These are phyloP conservation scores for Peromyscus melanophrys DNA, from an alignment of 2,797 vertebrate genomes.

Conservation along the genomic window DNA sequence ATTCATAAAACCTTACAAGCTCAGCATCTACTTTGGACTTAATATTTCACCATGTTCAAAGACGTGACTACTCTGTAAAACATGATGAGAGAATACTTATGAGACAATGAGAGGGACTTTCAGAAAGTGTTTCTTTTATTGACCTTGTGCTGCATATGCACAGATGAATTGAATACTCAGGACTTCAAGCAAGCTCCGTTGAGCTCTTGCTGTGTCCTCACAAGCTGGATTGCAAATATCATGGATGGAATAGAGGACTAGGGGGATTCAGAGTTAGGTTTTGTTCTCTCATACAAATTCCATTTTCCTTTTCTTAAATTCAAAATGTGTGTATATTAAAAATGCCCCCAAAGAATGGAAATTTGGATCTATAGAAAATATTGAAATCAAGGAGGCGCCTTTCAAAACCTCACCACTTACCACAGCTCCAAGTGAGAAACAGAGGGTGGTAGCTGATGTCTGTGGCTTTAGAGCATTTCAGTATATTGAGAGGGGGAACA, in stretches of 20 bases:
- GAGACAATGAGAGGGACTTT: neutral
- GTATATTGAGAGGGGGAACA: neutral
- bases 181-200: neutral
- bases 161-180: neutral
- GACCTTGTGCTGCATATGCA: neutral
- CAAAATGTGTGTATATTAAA: conserved; percentile 10
- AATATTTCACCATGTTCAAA: neutral
- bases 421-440: neutral
- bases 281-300: neutral
- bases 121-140: neutral
- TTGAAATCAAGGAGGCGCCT: neutral
- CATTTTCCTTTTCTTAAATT: neutral
- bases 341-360: neutral
- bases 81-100: neutral
- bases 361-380: conserved; percentile 8
- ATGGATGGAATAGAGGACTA: neutral
- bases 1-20: neutral
- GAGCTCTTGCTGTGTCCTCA: neutral
- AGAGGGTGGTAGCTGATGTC: neutral
- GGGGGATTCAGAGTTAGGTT: neutral
- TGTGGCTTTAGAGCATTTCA: neutral
- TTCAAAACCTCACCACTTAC: neutral
- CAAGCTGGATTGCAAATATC: neutral
- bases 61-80: neutral
- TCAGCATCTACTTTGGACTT: neutral